Evolutionary conservation across 2,113 vertebrate genomes (phyloP), one percentile per base, ranked within the genome.

Genomic region (Salminus brasiliensis): DNA sequence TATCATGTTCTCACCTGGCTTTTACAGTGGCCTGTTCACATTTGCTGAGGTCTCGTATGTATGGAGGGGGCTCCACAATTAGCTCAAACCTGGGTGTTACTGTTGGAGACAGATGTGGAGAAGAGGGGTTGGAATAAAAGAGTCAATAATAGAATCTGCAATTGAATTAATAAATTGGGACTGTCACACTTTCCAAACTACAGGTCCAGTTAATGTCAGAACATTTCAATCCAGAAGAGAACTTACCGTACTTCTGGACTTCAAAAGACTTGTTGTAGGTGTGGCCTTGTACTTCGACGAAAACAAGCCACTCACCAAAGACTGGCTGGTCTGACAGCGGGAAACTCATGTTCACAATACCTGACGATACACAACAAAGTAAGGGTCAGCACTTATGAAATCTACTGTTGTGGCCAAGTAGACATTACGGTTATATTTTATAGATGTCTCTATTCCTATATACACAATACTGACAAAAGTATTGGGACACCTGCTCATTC

Each of bases 181-280:
- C n/a, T n/a, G n/a, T n/a, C n/a, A n/a, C n/a, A n/a, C n/a, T n/a
- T n/a, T n/a, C n/a, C n/a, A n/a, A n/a, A n/a, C n/a, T n/a, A n/a
- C n/a, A n/a, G n/a, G n/a, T n/a, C n/a, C n/a, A n/a, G n/a, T n/a
- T n/a, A n/a, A n/a, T n/a, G n/a, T n/a, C n/a, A n/a, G n/a, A n/a
- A n/a, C n/a, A n/a, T n/a, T n/a, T n/a, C n/a, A n/a, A n/a, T n/a
- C n/a, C n/a, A n/a, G n/a, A n/a, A n/a, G 23, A 59, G 9, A 11
- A 86, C 95, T 96, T 86, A 98, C 96, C 95, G 0, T 98, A 98
- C 90, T 97, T 98, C 88, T 96, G 96, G 39, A 98, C 96, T 84
- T 97, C 94, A 84, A 98, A 98, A 0, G 97, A 96, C 83, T 93
- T 96, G 92, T 97, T 98, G 88, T 96, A 97, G 0, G 93, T 89